phyloP scores from a whole-genome alignment of 2,113 vertebrate species.

The Condylura cristata region DNA sequence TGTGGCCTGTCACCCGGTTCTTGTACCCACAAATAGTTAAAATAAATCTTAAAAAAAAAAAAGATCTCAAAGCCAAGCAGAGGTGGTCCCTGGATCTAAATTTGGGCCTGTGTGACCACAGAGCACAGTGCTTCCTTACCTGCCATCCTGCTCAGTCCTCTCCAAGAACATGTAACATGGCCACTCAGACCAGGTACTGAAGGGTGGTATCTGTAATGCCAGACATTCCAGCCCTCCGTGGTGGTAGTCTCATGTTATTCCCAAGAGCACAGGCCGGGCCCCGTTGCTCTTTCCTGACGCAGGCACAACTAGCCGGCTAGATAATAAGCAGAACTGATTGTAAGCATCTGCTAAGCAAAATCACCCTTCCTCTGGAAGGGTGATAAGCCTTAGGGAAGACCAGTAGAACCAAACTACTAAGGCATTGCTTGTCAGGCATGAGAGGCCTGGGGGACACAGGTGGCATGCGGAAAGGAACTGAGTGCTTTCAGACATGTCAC shows the following conservation, averaged over 20 bases:
- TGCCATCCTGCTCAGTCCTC: neutral
- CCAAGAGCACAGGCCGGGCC: neutral
- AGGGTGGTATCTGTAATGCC: neutral
- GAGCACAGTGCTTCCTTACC: neutral
- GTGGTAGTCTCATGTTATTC: neutral
- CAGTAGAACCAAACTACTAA: neutral
- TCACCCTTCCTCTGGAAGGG: neutral
- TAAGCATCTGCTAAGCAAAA: constrained; percentile 8
- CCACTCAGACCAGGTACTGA: neutral
- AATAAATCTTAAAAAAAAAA: no score
- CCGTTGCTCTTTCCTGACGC: neutral
- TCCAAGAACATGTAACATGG: neutral
- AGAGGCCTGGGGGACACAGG: neutral
- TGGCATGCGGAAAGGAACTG: neutral
- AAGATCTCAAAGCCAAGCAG: neutral
- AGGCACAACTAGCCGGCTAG: neutral
- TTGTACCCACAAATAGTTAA: no score
- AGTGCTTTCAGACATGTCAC: neutral
- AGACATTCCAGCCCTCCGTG: neutral
- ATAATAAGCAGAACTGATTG: neutral
- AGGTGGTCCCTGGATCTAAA: neutral
- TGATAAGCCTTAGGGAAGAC: constrained; percentile 29
- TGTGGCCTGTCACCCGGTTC: no score
- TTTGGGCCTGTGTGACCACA: neutral
- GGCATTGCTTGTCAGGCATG: constrained; percentile 39